Conservation (phyloP, 2,888 invertebrate species). For the Steinernema hermaphroditum region DNA sequence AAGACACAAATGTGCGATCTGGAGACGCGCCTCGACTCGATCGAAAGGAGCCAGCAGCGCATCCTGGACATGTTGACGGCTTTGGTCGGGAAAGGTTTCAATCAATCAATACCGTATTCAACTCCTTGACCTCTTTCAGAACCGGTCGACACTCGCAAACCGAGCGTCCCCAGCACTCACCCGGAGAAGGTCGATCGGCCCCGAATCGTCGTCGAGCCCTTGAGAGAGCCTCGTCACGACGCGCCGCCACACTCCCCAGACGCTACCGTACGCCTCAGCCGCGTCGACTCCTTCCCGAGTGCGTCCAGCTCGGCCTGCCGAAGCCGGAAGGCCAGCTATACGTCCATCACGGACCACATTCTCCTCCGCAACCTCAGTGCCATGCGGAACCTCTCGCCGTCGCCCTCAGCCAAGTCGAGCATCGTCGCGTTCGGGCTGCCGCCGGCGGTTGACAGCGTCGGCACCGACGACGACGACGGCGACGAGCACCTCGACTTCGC, state of each 20-base stretch:
- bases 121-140: neutral
- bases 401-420: constrained; percentile 8
- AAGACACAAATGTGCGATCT: constrained; percentile 19
- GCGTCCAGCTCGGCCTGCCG: neutral
- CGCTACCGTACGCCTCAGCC: neutral
- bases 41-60: neutral
- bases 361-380: constrained; percentile 2
- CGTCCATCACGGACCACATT: constrained; percentile 17
- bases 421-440: neutral
- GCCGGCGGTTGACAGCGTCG: neutral
- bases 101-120: neutral
- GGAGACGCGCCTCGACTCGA: constrained; percentile 3
- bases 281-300: constrained; percentile 1
- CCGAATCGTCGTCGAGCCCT: neutral
- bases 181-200: neutral
- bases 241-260: no score
- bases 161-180: neutral
- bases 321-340: neutral
- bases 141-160: neutral
- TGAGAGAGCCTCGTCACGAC: neutral
- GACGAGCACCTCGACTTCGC: constrained; percentile 9
- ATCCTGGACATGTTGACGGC: neutral
- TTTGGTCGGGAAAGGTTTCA: neutral
- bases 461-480: neutral
- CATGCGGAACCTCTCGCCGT: neutral